Percentiles rank a stretch among this genome's conserved stretches.
Evolutionary conservation across 2,888 invertebrate genomes (phyloP).

Genomic region (Melitaea athalia): DNA sequence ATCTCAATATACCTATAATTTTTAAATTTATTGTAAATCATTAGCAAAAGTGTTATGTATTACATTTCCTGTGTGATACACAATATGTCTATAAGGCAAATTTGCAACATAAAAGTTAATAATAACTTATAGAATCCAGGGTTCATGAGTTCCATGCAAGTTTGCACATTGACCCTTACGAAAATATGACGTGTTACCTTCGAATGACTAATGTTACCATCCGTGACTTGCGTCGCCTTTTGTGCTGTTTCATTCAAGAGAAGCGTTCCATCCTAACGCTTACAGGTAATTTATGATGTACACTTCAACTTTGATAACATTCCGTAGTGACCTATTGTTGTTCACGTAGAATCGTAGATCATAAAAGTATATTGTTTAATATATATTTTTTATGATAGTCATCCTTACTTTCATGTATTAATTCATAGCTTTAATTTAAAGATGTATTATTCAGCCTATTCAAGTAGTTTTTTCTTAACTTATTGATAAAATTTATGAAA

Average conservation of each 20-base stretch:
- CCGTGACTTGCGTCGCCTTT: constrained; percentile 65
- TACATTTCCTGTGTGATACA: too few relatives aligned
- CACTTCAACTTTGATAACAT: constrained; percentile 47
- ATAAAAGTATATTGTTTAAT: constrained; percentile 30
- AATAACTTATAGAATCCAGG: too few relatives aligned
- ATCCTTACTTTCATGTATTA: constrained; percentile 21
- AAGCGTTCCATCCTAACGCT: constrained; percentile 49
- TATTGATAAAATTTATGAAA: too few relatives aligned
- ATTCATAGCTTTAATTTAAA: not conserved
- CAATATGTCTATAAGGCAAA: too few relatives aligned
- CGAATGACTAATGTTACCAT: constrained; percentile 63
- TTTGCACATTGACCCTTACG: constrained; percentile 27
- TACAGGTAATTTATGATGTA: constrained; percentile 56
- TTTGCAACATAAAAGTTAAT: too few relatives aligned
- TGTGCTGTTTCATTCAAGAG: constrained; percentile 61
- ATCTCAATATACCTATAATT: not conserved
- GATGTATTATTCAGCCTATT: not conserved
- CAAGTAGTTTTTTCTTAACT: too few relatives aligned
- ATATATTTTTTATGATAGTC: constrained; percentile 25
- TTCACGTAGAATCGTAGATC: constrained; percentile 36
- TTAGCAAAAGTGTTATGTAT: too few relatives aligned
- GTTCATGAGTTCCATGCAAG: constrained; percentile 1
- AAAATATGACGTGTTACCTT: constrained; percentile 61
- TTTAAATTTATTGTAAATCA: not conserved
- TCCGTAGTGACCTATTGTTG: constrained; percentile 48